phyloP scores from a whole-genome alignment of 2,797 vertebrate genomes.

The Poeciliopsis presidionis region DNA sequence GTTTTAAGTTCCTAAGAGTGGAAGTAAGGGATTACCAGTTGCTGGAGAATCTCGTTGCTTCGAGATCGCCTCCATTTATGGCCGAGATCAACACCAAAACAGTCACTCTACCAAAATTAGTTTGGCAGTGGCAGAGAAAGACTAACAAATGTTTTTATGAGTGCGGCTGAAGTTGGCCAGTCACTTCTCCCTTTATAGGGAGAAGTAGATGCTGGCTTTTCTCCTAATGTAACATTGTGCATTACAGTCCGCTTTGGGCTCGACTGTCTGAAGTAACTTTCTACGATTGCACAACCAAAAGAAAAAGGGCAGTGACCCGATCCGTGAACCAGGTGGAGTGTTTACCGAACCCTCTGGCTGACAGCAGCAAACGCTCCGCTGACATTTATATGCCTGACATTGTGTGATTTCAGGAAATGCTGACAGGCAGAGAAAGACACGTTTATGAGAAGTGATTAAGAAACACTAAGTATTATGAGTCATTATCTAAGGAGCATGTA shows the following conservation, averaged over 20 bases:
- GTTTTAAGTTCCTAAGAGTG: not conserved
- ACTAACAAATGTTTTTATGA: not conserved
- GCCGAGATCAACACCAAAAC: not conserved
- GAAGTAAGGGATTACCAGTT: not conserved
- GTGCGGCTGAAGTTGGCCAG: not conserved
- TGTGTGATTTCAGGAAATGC: slow-evolving; percentile 4
- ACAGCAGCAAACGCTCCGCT: not conserved
- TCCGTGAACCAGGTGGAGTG: slow-evolving; percentile 5
- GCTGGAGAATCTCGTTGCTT: not conserved
- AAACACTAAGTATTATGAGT: slow-evolving; percentile 2
- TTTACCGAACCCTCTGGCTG: slow-evolving; percentile 15
- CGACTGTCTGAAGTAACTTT: not conserved
- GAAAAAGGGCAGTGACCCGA: slow-evolving; percentile 6
- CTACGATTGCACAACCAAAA: not conserved
- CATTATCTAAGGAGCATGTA: not conserved
- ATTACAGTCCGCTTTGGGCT: not conserved
- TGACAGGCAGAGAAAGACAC: slow-evolving; percentile 1
- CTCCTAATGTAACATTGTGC: not conserved
- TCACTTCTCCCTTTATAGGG: not conserved
- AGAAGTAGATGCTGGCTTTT: not conserved
- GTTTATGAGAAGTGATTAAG: slow-evolving; percentile 16
- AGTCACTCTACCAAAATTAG: not conserved
- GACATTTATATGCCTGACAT: slow-evolving; percentile 1
- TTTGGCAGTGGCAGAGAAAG: not conserved
- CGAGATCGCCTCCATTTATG: not conserved